phyloP scores from a whole-genome alignment of 2,113 vertebrate species.

The Taxidea taxus region DNA sequence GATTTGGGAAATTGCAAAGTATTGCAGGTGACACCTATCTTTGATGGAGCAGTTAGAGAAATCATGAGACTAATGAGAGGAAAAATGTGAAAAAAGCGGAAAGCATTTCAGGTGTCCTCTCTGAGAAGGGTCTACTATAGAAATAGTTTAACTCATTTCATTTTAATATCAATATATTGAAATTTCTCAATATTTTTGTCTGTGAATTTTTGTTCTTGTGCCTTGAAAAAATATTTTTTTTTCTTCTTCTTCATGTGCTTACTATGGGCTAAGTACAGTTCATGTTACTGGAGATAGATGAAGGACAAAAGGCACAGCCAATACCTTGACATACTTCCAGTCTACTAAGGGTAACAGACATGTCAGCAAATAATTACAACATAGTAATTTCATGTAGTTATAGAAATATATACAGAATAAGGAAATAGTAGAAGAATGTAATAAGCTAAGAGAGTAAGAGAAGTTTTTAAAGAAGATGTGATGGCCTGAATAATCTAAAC shows the following conservation, averaged over 20 bases:
- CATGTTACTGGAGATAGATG: not conserved
- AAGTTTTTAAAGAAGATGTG: not conserved
- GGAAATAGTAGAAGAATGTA: not conserved
- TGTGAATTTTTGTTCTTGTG: not conserved
- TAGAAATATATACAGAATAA: not conserved
- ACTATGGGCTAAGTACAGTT: not conserved
- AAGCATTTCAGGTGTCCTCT: not conserved
- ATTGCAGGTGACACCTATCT: not conserved
- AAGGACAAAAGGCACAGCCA: not conserved
- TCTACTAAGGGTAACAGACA: not conserved
- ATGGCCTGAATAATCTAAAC: not conserved
- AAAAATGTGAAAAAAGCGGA: not conserved
- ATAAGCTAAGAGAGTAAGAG: not conserved
- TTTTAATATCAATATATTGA: not conserved
- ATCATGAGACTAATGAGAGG: not conserved
- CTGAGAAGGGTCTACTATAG: not conserved
- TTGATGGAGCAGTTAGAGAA: not conserved
- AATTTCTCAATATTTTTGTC: not conserved
- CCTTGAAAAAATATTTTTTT: not conserved
- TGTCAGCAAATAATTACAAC: not conserved
- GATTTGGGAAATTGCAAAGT: not conserved
- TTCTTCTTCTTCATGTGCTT: not conserved
- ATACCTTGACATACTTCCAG: not conserved
- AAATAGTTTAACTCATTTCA: not conserved
- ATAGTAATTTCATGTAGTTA: not conserved